These are phyloP conservation scores for Diuraphis noxia DNA, from an alignment of 1,140 invertebrate genomes.

Conservation along the genomic window DNA sequence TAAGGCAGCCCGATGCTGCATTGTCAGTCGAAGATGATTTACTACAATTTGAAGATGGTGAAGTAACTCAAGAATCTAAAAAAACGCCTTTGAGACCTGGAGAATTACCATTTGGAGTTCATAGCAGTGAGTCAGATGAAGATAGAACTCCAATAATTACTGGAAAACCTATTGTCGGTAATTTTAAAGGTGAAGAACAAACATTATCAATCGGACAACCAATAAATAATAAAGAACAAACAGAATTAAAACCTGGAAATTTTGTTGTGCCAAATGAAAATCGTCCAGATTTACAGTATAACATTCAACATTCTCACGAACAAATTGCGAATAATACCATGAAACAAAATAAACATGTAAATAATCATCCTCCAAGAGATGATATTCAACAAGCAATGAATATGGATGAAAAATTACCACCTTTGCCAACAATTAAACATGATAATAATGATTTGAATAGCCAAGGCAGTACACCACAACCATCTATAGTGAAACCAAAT, in stretches of 20 bases:
- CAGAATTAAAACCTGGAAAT: slow-evolving; percentile 16
- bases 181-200: slow-evolving; percentile 46
- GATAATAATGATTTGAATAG: slow-evolving; percentile 56
- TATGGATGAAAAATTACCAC: slow-evolving; percentile 57
- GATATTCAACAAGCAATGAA: slow-evolving; percentile 58
- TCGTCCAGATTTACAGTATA: background rate
- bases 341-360: slow-evolving; percentile 26
- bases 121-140: slow-evolving; percentile 15
- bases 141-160: slow-evolving; percentile 30
- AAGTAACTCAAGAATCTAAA: slow-evolving; percentile 63
- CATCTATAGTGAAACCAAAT: slow-evolving; percentile 54
- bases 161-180: slow-evolving; percentile 21
- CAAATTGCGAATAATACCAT: slow-evolving; percentile 26
- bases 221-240: slow-evolving; percentile 6
- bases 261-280: background rate
- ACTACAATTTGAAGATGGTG: slow-evolving; percentile 61
- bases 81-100: slow-evolving; percentile 61
- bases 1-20: background rate
- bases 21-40: slow-evolving; percentile 57
- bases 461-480: slow-evolving; percentile 58
- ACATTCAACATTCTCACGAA: slow-evolving; percentile 26
- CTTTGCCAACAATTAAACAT: slow-evolving; percentile 55
- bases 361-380: slow-evolving; percentile 49
- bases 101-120: slow-evolving; percentile 59
- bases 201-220: slow-evolving; percentile 39